Percentiles rank a stretch among this genome's conserved stretches.
These are phyloP conservation scores for Atherinomorus stipes DNA, from an alignment of 2,113 vertebrate species.

Conservation along the genomic window DNA sequence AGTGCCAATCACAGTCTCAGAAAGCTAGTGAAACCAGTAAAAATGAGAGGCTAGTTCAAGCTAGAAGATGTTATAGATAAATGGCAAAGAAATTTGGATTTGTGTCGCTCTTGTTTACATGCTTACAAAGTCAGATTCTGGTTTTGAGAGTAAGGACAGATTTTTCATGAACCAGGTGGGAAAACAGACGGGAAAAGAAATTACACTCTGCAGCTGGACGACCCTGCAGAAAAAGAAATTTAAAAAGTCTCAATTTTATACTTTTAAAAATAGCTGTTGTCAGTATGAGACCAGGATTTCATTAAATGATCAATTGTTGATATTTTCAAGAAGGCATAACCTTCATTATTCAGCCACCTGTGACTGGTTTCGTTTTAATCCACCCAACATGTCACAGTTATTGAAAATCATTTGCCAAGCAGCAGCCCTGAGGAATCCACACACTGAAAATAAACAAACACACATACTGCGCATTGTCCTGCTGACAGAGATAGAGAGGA, in stretches of 20 bases:
- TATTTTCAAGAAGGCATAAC: background rate
- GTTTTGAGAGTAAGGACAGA: too few relatives aligned
- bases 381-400: constrained; percentile 48
- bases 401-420: constrained; percentile 63
- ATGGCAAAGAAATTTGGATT: too few relatives aligned
- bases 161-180: too few relatives aligned
- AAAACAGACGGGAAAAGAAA: too few relatives aligned
- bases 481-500: constrained; percentile 54
- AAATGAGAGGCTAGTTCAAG: too few relatives aligned
- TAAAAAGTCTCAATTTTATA: background rate
- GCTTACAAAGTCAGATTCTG: too few relatives aligned
- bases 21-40: too few relatives aligned
- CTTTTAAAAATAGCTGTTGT: background rate
- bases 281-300: background rate
- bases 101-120: too few relatives aligned
- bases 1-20: too few relatives aligned
- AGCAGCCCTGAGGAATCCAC: constrained; percentile 51
- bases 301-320: constrained; percentile 1
- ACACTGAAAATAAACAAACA: constrained; percentile 30
- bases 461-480: constrained; percentile 49
- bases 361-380: constrained; percentile 38
- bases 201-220: too few relatives aligned
- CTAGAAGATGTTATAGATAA: too few relatives aligned
- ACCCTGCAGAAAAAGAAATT: too few relatives aligned
- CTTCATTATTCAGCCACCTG: constrained; percentile 13